These are phyloP conservation scores for Amazona guildingii DNA, from an alignment of 2,113 vertebrate genomes.

Conservation along the genomic window DNA sequence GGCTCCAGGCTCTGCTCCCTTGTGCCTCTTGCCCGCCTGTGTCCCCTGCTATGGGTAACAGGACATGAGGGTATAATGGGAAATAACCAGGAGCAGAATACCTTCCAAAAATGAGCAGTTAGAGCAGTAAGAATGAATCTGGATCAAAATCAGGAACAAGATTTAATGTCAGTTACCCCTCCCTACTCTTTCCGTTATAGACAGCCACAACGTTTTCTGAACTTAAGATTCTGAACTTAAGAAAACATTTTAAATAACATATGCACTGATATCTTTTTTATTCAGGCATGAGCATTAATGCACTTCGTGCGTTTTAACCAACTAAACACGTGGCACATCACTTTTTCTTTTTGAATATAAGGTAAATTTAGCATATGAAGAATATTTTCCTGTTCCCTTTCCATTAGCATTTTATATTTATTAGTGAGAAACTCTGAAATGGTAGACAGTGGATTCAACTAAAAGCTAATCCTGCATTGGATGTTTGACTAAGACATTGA, in stretches of 20 bases:
- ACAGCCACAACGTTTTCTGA: background rate
- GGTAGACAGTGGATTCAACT: background rate
- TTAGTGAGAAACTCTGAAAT: background rate
- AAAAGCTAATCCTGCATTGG: background rate
- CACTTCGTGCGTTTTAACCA: background rate
- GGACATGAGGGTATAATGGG: background rate
- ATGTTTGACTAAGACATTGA: background rate
- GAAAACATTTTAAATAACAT: background rate
- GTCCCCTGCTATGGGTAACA: rapidly evolving
- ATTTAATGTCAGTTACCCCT: too few relatives aligned
- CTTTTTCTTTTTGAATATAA: background rate
- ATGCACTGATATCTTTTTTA: background rate
- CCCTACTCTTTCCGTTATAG: rapidly evolving
- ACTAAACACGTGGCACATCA: background rate
- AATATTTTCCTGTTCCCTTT: background rate
- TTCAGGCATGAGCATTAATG: background rate
- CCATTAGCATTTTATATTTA: background rate
- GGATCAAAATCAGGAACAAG: background rate
- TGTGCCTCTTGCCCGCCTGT: background rate
- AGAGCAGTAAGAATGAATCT: background rate
- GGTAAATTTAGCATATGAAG: background rate
- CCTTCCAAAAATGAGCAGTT: background rate
- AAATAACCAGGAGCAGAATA: background rate
- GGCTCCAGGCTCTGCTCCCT: background rate
- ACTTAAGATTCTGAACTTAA: background rate